Percentiles rank a stretch among this genome's conserved stretches.
These are phyloP conservation scores for Himalopsyche anomala DNA, from an alignment of 2,888 invertebrate species.

Conservation along the genomic window DNA sequence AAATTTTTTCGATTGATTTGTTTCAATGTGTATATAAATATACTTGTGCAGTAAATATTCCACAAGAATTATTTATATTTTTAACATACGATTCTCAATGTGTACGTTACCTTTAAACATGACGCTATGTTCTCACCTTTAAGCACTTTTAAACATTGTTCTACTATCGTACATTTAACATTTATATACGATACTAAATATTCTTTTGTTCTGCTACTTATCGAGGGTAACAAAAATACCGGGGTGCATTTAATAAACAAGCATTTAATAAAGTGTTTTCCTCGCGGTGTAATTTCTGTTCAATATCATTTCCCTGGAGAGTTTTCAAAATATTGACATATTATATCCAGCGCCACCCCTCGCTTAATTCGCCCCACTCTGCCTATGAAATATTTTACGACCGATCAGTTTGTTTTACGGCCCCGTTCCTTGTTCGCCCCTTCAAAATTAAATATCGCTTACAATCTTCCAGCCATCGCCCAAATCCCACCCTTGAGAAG, in stretches of 20 bases:
- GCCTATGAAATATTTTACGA: conserved; percentile 29
- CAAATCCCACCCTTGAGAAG: neutral
- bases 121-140: no score
- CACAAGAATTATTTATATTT: no score
- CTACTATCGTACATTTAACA: no score
- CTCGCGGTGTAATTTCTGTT: neutral
- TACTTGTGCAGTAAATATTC: no score
- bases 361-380: conserved; percentile 18
- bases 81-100: no score
- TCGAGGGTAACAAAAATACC: no score
- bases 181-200: no score
- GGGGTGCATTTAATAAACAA: neutral
- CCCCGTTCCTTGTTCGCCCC: conserved; percentile 10
- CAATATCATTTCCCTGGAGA: neutral
- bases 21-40: no score
- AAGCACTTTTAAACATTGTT: no score
- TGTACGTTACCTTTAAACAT: no score
- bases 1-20: no score
- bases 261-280: neutral
- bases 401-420: conserved; percentile 23
- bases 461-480: conserved; percentile 22
- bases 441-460: conserved; percentile 30
- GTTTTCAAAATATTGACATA: conserved; percentile 26
- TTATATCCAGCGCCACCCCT: neutral
- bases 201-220: no score